These are phyloP conservation scores for Apodemia mormo DNA, from an alignment of 2,888 invertebrate species.

Conservation along the genomic window DNA sequence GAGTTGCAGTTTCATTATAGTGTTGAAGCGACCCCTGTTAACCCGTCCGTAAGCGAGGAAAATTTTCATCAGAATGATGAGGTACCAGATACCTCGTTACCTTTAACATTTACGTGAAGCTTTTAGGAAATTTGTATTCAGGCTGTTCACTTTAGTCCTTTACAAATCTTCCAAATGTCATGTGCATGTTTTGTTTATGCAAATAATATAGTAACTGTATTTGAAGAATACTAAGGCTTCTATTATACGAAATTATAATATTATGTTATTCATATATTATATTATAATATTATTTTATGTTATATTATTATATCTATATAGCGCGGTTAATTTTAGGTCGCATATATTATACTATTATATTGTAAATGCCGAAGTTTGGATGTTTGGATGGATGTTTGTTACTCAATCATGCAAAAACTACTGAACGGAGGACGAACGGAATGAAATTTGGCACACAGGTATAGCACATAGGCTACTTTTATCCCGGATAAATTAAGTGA, in stretches of 20 bases:
- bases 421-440: too few species aligned
- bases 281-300: too few species aligned
- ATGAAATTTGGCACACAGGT: too few species aligned
- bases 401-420: too few species aligned
- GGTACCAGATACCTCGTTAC: background rate
- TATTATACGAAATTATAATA: background rate
- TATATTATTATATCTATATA: too few species aligned
- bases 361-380: too few species aligned
- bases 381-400: too few species aligned
- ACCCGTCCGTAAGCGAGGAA: background rate
- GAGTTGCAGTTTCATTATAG: constrained; percentile 11
- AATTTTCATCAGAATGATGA: constrained; percentile 12
- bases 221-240: background rate
- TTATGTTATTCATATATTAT: too few species aligned
- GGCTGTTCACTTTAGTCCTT: background rate
- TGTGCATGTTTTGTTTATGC: background rate
- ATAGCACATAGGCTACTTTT: too few species aligned
- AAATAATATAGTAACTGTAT: background rate
- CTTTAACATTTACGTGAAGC: constrained; percentile 6
- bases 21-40: constrained; percentile 4
- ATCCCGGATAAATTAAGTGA: too few species aligned
- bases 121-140: constrained; percentile 7
- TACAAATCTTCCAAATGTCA: background rate
- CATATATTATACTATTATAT: too few species aligned
- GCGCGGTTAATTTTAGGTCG: too few species aligned